Evolutionary conservation across 2,888 invertebrate genomes (phyloP).

Genomic region (Cecidostiba fungosa): DNA sequence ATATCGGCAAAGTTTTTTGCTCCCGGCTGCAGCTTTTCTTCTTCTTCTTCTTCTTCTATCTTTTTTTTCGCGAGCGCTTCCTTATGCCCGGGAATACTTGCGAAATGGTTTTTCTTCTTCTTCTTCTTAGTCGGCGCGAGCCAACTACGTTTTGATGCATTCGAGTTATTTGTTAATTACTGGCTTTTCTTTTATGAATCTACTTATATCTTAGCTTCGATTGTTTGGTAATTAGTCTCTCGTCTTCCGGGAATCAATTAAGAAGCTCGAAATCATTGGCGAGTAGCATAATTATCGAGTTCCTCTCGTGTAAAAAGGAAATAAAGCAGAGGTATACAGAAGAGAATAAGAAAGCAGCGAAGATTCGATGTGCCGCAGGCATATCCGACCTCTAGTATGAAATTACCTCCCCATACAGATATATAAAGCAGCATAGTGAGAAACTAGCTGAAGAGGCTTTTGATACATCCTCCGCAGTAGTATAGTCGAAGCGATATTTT

Average conservation of each 20-base stretch:
- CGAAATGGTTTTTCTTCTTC: background rate
- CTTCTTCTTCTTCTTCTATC: conserved; percentile 4
- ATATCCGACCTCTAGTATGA: conserved; percentile 50
- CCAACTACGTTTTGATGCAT: conserved; percentile 14
- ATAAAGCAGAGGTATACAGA: background rate
- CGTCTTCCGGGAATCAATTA: too few species aligned
- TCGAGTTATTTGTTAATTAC: conserved; percentile 47
- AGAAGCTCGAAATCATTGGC: background rate
- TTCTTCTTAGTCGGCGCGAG: background rate
- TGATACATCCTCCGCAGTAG: conserved; percentile 16
- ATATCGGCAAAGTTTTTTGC: conserved; percentile 47
- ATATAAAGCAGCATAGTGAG: too few species aligned
- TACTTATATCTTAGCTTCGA: background rate
- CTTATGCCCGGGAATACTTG: conserved; percentile 6
- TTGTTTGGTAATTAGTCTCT: background rate
- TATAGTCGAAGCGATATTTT: conserved; percentile 59
- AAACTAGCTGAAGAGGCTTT: conserved; percentile 22
- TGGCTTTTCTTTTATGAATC: background rate
- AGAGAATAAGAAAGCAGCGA: background rate
- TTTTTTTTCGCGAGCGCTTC: background rate
- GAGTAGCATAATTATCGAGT: background rate
- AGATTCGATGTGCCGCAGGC: conserved; percentile 52
- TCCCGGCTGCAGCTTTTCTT: background rate
- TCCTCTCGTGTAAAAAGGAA: background rate
- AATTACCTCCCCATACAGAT: conserved; percentile 46